Conservation (phyloP, 2,797 vertebrate genomes). For the Aphelocoma californica region DNA sequence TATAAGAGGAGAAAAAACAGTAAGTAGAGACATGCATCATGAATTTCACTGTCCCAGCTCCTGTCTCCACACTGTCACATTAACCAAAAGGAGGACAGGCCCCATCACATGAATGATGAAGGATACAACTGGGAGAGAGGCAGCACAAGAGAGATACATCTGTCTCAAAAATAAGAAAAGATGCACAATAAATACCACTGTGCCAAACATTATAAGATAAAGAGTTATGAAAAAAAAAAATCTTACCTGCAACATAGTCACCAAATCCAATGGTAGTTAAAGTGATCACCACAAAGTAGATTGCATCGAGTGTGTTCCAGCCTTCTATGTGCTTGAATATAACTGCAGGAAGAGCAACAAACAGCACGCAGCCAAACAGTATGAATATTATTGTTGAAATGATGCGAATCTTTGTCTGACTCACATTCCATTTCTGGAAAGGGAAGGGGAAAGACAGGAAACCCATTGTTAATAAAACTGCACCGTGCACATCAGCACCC, state of each 20-base stretch:
- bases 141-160: not conserved
- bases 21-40: not conserved
- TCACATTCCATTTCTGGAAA: conserved; percentile 95
- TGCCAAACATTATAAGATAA: not conserved
- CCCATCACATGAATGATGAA: not conserved
- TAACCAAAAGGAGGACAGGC: not conserved
- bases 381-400: conserved; percentile 97
- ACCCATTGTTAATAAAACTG: not conserved
- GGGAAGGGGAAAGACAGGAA: not conserved
- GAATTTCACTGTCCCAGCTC: not conserved
- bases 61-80: not conserved
- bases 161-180: not conserved
- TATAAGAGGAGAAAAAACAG: not conserved
- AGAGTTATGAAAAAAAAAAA: not conserved
- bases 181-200: not conserved
- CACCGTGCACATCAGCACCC: not conserved
- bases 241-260: conserved; percentile 94
- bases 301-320: conserved; percentile 94
- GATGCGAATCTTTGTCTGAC: conserved; percentile 97
- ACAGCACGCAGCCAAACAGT: conserved; percentile 94
- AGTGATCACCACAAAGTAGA: conserved; percentile 98
- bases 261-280: conserved; percentile 98
- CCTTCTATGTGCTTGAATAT: conserved; percentile 98
- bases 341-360: conserved; percentile 92
- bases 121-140: not conserved